phyloP scores from a whole-genome alignment of 2,113 vertebrate species.

The Pedetes capensis region DNA sequence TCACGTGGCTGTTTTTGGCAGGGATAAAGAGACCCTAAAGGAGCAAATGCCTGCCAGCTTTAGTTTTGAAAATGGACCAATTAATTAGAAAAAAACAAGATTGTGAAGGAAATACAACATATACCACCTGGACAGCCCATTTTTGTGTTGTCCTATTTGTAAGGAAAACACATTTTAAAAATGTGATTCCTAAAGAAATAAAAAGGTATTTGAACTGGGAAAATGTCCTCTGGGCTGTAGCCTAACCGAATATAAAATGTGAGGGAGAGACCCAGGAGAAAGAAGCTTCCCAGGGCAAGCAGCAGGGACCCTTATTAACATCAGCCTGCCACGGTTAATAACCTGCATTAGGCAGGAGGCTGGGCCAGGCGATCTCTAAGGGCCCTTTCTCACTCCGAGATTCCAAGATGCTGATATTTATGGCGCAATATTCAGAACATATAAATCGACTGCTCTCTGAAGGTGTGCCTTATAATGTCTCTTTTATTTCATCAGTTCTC shows the following conservation, averaged over 20 bases:
- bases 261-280: constrained; percentile 45
- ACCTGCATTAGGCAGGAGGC: constrained; percentile 27
- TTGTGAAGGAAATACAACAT: background rate
- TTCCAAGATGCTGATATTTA: constrained; percentile 69
- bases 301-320: constrained; percentile 59
- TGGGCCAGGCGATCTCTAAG: constrained; percentile 55
- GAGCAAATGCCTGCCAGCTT: constrained; percentile 51
- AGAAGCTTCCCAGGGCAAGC: constrained; percentile 40
- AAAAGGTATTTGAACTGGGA: constrained; percentile 32
- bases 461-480: constrained; percentile 57
- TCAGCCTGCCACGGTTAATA: constrained; percentile 58
- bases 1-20: constrained; percentile 68
- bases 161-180: constrained; percentile 51
- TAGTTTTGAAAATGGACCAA: constrained; percentile 66
- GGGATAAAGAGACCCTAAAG: constrained; percentile 60
- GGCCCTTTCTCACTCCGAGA: constrained; percentile 64
- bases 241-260: constrained; percentile 47
- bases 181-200: constrained; percentile 39
- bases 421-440: constrained; percentile 42
- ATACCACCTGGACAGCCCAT: constrained; percentile 1
- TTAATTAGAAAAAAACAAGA: constrained; percentile 61
- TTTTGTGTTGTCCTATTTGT: background rate
- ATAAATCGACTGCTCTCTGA: constrained; percentile 62
- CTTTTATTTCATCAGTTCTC: constrained; percentile 70
- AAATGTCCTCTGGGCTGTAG: constrained; percentile 51